These are phyloP conservation scores for Glossophaga mutica DNA, from an alignment of 2,797 vertebrate genomes.

Conservation along the genomic window DNA sequence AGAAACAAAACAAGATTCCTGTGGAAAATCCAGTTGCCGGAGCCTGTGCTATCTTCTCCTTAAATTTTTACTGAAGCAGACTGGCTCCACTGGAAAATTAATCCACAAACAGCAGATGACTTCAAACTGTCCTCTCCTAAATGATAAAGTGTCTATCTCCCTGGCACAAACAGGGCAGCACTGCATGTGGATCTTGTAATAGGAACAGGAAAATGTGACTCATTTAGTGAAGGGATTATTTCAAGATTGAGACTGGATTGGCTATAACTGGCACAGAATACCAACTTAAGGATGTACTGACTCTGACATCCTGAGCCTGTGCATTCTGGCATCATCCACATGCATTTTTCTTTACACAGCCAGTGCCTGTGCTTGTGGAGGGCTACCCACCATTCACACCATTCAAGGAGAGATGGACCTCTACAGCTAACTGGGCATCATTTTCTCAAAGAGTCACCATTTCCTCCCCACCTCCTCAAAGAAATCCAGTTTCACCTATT, in stretches of 20 bases:
- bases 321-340: fast-evolving
- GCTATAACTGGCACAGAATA: background rate
- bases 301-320: background rate
- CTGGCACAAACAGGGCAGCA: background rate
- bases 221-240: background rate
- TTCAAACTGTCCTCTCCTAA: background rate
- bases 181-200: fast-evolving
- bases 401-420: background rate
- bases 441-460: background rate
- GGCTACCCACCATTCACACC: fast-evolving
- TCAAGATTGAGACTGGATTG: background rate
- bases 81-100: background rate
- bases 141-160: background rate
- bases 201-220: background rate
- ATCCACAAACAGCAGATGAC: background rate
- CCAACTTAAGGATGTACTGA: background rate
- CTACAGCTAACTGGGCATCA: background rate
- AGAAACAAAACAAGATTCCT: background rate
- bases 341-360: background rate
- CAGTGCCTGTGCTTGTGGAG: background rate
- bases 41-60: background rate
- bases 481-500: background rate
- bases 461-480: background rate
- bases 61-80: background rate
- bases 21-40: background rate